A percentile compares a stretch with the other conserved stretches of the same genome.
These are phyloP conservation scores for Dicrostonyx torquatus DNA, from an alignment of 2,797 vertebrate genomes.

Conservation along the genomic window DNA sequence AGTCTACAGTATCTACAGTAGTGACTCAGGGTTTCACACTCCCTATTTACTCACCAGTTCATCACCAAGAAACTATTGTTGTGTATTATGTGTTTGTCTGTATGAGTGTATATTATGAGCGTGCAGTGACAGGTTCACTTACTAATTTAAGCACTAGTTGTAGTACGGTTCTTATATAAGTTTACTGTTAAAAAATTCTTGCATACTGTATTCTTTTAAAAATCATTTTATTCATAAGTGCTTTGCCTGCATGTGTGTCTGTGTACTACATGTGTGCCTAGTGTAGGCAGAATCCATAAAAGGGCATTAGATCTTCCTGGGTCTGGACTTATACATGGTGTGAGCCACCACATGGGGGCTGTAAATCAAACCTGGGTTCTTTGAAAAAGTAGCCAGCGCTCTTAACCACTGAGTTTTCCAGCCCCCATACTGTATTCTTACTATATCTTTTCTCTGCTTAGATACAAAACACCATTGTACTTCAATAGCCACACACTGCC, in stretches of 20 bases:
- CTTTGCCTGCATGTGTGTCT: neutral
- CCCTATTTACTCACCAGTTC: neutral
- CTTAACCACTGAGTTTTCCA: neutral
- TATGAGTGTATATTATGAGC: neutral
- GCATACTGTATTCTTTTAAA: neutral
- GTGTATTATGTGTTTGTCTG: neutral
- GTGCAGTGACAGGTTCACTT: neutral
- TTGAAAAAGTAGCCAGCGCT: neutral
- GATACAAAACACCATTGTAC: neutral
- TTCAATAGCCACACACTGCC: neutral
- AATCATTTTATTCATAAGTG: neutral
- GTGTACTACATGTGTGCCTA: neutral
- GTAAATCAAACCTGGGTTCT: neutral
- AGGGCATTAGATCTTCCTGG: neutral
- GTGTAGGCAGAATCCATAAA: neutral
- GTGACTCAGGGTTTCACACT: neutral
- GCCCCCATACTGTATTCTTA: neutral
- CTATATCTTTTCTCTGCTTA: neutral
- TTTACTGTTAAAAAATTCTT: neutral
- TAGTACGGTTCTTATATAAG: neutral
- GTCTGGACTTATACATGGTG: neutral
- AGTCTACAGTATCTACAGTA: neutral
- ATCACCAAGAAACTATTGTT: neutral
- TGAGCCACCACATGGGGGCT: no score
- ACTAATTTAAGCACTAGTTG: neutral